Conservation (phyloP, 2,113 vertebrate genomes). For the Actinemys pallida region DNA sequence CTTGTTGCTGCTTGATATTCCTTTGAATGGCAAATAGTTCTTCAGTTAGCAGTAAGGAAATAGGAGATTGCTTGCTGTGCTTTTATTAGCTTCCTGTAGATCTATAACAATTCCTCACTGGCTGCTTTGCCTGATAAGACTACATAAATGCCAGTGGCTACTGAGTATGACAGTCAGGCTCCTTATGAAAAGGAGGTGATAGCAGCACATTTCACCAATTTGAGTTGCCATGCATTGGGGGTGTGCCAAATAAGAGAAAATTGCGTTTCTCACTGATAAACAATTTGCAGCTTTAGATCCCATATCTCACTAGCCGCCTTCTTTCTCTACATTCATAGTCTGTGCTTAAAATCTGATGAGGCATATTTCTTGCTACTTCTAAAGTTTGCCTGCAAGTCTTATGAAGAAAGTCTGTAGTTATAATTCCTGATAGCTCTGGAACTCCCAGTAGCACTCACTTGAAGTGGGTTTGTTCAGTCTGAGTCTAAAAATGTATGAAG, state of each 20-base stretch:
- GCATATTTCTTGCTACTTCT: not conserved
- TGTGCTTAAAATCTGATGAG: not conserved
- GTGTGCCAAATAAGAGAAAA: not conserved
- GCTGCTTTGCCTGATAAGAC: slow-evolving; percentile 44
- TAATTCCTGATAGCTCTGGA: not conserved
- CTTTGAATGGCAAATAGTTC: not conserved
- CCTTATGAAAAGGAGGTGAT: not conserved
- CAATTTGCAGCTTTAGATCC: slow-evolving; percentile 14
- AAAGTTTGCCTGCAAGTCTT: not conserved
- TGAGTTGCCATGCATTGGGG: not conserved
- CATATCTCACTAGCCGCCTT: not conserved
- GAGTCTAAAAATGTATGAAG: not conserved
- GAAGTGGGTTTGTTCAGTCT: not conserved
- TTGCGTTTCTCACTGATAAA: not conserved
- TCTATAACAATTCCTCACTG: not conserved
- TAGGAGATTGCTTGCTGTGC: not conserved
- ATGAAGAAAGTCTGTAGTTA: not conserved
- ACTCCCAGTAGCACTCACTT: not conserved
- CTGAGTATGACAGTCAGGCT: not conserved
- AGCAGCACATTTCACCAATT: not conserved
- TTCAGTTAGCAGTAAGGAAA: not conserved
- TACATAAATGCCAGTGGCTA: not conserved
- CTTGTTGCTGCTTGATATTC: slow-evolving; percentile 5
- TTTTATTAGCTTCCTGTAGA: slow-evolving; percentile 11
- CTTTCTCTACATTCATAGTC: not conserved